Percentiles rank a stretch among this genome's conserved stretches.
Conservation (phyloP, 2,888 invertebrate species). For the Ichneumoninae sp. region DNA sequence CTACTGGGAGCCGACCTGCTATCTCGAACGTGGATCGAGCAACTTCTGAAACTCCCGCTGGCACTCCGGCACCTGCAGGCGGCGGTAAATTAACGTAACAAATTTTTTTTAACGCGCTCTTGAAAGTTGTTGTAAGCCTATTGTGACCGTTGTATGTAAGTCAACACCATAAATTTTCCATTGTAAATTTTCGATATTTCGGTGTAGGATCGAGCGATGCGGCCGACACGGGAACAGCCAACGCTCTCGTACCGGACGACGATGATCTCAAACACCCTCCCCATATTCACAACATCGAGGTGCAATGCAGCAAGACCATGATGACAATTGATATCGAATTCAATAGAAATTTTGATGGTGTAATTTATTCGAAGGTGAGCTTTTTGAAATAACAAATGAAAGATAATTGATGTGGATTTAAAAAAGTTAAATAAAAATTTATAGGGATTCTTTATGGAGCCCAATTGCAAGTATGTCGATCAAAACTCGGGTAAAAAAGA, state of each 20-base stretch:
- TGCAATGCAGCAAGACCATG: slow-evolving; percentile 92
- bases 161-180: too few species aligned
- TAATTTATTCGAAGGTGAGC: slow-evolving; percentile 90
- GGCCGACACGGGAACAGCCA: slow-evolving; percentile 64
- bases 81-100: slow-evolving; percentile 34
- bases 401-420: too few species aligned
- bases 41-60: slow-evolving; percentile 5
- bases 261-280: slow-evolving; percentile 90
- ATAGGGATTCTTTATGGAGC: slow-evolving; percentile 88
- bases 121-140: too few species aligned
- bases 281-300: slow-evolving; percentile 90
- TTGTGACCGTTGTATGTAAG: neutral
- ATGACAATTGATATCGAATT: slow-evolving; percentile 93
- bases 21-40: neutral
- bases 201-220: slow-evolving; percentile 44
- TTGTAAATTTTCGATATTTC: neutral
- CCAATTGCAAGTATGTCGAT: slow-evolving; percentile 90
- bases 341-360: slow-evolving; percentile 90
- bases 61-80: slow-evolving; percentile 42
- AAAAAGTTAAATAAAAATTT: neutral
- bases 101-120: neutral
- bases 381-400: too few species aligned
- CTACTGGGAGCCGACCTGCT: slow-evolving; percentile 29
- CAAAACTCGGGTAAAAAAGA: slow-evolving; percentile 89
- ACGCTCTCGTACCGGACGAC: slow-evolving; percentile 75